phyloP scores from a whole-genome alignment of 2,797 vertebrate species.

The Rhynchotus rufescens region DNA sequence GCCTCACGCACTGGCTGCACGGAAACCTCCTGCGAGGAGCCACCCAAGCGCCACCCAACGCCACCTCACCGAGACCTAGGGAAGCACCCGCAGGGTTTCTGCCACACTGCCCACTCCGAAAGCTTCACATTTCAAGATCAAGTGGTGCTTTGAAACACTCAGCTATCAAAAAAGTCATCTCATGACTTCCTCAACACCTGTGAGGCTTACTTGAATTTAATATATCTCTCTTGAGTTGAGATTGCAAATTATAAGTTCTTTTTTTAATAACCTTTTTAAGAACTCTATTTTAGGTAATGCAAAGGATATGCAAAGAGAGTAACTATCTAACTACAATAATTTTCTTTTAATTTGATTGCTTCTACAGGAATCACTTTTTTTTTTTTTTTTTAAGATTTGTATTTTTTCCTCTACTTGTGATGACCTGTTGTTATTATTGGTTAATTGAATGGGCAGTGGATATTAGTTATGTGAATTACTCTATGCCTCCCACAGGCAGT shows the following conservation, averaged over 20 bases:
- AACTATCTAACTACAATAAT: not conserved
- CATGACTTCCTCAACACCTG: not conserved
- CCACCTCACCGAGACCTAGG: not conserved
- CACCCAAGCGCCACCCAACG: not conserved
- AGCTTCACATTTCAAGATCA: not conserved
- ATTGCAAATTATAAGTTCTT: not conserved
- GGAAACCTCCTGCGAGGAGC: not conserved
- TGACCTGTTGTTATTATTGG: constrained; percentile 6
- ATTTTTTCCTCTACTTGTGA: not conserved
- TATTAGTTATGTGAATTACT: constrained; percentile 18
- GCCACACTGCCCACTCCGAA: not conserved
- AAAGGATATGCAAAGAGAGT: constrained; percentile 9
- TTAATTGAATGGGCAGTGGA: constrained; percentile 33
- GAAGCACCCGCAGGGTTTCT: not conserved
- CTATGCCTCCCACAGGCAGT: not conserved
- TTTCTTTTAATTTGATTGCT: not conserved
- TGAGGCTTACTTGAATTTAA: not conserved
- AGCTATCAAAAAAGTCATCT: not conserved
- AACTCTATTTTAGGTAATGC: not conserved
- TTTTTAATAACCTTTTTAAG: not conserved
- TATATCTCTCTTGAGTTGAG: not conserved
- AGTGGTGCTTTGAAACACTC: not conserved
- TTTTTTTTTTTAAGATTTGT: not conserved
- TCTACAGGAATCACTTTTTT: not conserved
- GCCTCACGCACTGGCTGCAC: not conserved